These are phyloP conservation scores for Takifugu ocellatus DNA, from an alignment of 2,797 vertebrate genomes.

Conservation along the genomic window DNA sequence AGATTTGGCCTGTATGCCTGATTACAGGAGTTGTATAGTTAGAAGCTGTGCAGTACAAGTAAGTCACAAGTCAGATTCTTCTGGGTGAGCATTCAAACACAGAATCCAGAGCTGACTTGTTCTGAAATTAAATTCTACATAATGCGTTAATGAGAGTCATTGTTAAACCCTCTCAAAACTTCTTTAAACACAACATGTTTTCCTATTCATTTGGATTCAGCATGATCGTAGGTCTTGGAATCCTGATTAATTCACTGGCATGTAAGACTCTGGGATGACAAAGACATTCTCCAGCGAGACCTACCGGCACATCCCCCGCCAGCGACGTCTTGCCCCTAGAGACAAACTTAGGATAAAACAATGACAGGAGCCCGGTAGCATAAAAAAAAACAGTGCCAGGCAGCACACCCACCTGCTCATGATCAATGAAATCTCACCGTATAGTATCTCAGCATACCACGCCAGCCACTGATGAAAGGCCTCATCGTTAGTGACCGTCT, in stretches of 20 bases:
- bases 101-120: no score
- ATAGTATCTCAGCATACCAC: conserved; percentile 55
- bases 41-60: neutral
- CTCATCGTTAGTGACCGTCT: conserved; percentile 74
- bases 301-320: conserved; percentile 62
- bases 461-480: conserved; percentile 73
- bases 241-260: conserved; percentile 52
- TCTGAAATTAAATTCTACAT: neutral
- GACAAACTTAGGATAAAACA: conserved; percentile 70
- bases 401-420: conserved; percentile 66
- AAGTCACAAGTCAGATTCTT: conserved; percentile 13
- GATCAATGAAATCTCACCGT: conserved; percentile 67
- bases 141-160: conserved; percentile 6
- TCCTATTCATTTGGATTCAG: conserved; percentile 22
- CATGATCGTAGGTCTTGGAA: conserved; percentile 29
- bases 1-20: conserved; percentile 9
- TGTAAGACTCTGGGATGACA: conserved; percentile 60
- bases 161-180: conserved; percentile 14
- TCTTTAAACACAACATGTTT: conserved; percentile 13
- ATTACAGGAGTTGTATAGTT: no score
- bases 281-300: conserved; percentile 67
- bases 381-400: conserved; percentile 45
- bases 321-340: conserved; percentile 67
- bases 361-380: conserved; percentile 64
- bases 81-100: no score